Percentiles rank a stretch among this genome's conserved stretches.
These are phyloP conservation scores for Bubo bubo DNA, from an alignment of 2,113 vertebrate species.

Conservation along the genomic window DNA sequence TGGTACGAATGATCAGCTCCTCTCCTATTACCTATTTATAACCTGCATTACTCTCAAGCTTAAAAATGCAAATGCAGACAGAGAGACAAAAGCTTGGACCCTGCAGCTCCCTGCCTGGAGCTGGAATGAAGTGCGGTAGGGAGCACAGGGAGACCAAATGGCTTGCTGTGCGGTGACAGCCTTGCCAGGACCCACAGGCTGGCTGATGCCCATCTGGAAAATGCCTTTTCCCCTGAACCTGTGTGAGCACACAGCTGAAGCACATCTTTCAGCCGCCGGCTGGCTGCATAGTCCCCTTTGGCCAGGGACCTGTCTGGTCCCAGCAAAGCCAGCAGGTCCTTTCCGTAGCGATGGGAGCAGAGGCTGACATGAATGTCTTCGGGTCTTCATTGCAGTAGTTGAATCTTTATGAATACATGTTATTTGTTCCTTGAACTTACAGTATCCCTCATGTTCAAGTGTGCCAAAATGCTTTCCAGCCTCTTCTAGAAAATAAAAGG, in stretches of 20 bases:
- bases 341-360: fast-evolving
- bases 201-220: not conserved
- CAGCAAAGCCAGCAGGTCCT: not conserved
- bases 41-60: not conserved
- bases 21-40: not conserved
- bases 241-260: not conserved
- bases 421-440: not conserved
- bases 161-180: not conserved
- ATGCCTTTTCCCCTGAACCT: not conserved
- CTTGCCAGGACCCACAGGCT: not conserved
- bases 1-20: not conserved
- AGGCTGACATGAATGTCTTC: not conserved
- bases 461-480: not conserved
- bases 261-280: fast-evolving
- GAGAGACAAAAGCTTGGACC: not conserved
- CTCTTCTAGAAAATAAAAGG: not conserved
- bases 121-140: fast-evolving
- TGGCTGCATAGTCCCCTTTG: not conserved
- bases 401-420: not conserved
- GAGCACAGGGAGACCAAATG: not conserved
- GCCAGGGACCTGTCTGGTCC: not conserved
- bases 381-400: not conserved
- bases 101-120: not conserved
- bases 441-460: not conserved
- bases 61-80: not conserved